Evolutionary conservation across 2,888 invertebrate species (phyloP), one percentile per base, ranked within the genome.

Genomic region (Helicoverpa assulta): DNA sequence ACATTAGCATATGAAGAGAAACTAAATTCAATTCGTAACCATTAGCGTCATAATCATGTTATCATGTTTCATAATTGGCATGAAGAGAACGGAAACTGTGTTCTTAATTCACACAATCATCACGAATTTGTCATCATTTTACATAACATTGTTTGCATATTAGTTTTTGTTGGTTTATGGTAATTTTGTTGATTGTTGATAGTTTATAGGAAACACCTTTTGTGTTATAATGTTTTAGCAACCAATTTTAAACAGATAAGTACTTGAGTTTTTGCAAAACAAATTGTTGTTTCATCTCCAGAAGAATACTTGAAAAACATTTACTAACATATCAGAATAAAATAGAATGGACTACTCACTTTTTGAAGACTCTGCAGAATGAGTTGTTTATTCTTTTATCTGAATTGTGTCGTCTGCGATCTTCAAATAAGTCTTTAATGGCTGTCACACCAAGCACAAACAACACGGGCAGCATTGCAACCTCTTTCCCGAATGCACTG

Each of bases 361-460:
- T 98, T 92, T 97, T 97, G 95, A 98, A 99, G 68, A 99, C 98
- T 90, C 99, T 96, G 93, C 99, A 99, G 60, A 98, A 98, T 57
- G 98, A 98, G 90, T 98, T 98, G 93, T 99, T 99, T 85, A 99
- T 98, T 86, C 99, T 96, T 89, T 98, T 98, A 94, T 99, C 99
- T 67, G 99, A 99, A 54, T 97, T 97, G 87, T 98, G 97, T 87
- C 99, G 96, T 72, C 99, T 96, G 65, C 98, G 96, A 93, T 99
- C 99, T 95, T 99, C 99, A 93, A 98, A 99, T 84, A 98, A 96
- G 96, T 99, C 99, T 94, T 99, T 99, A 67, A 99, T 97, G 47
- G 99, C 99, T 0, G 99, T 99, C 61, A 99, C 99, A 76, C 98
- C 98, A 51, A 99, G 97, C 90, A 99, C 99, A 96, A 99, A 99